A percentile compares a stretch with the other conserved stretches of the same genome.
These are phyloP conservation scores for Palythoa caribaeorum DNA, from an alignment of 92 coral and sea anemone genomes.

Conservation along the genomic window DNA sequence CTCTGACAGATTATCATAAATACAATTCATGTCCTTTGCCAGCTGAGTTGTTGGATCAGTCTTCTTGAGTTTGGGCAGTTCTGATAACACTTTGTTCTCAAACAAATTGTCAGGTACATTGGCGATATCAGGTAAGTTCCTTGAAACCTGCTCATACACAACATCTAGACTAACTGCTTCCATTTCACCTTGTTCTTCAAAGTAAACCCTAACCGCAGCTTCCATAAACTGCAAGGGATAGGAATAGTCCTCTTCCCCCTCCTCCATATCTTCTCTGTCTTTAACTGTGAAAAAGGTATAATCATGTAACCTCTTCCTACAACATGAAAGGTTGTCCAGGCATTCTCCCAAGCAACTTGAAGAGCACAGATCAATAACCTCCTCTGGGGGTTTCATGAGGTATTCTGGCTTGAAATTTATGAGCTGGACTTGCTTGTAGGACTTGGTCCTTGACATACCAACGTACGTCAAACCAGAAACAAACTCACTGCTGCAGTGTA, in stretches of 20 bases:
- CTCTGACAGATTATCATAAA: not conserved
- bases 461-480: not conserved
- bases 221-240: slow-evolving; percentile 4
- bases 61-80: slow-evolving; percentile 6
- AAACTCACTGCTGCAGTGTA: not conserved
- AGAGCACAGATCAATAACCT: not conserved
- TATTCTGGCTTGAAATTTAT: not conserved
- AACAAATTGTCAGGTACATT: not conserved
- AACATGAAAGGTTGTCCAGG: not conserved
- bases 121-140: not conserved
- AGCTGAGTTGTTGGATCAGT: slow-evolving; percentile 6
- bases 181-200: not conserved
- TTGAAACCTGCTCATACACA: slow-evolving; percentile 6
- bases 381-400: not conserved
- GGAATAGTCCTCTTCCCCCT: not conserved
- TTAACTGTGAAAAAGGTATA: not conserved
- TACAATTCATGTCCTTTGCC: not conserved
- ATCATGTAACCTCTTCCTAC: not conserved
- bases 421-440: not conserved
- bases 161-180: not conserved
- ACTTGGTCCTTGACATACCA: not conserved
- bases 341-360: not conserved
- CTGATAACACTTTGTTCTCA: not conserved
- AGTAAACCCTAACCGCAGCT: not conserved
- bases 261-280: not conserved